Evolutionary conservation across 1,140 invertebrate species (phyloP), one percentile per base, ranked within the genome.

Genomic region (Hyposmocoma kahamanoa): DNA sequence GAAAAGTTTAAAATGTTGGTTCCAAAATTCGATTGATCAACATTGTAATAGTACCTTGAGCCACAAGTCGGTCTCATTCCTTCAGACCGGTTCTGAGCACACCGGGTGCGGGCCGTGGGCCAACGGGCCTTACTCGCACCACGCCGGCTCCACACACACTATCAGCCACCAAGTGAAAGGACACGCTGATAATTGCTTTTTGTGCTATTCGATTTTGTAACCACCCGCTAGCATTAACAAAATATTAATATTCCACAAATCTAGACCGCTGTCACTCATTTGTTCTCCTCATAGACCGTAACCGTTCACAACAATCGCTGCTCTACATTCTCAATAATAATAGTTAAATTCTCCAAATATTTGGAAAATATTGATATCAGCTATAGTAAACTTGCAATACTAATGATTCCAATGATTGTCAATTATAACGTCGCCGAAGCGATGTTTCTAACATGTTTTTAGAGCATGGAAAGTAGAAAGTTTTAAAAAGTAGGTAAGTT

Each of bases 401-500:
- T n/a, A n/a, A n/a, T n/a, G n/a, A n/a, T n/a, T n/a, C n/a, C n/a
- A 47, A 53, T 57, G 58, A 60, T 62, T 53, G 51, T 59, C 61
- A 64, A 67, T 77, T 71, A 70, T 69, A 72, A 66, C 70, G 63
- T 67, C 59, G 61, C 72, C 62, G 56, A 68, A 79, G 69, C 64
- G 67, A 73, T 75, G 74, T 72, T 72, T 75, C 67, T 75, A 74
- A 72, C 78, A 74, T 75, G 68, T 84, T 82, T 84, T 82, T 82
- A 80, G 81, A 84, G 81, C 81, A 78, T 78, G 77, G 79, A 84
- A 84, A 82, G 78, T 84, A 84, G 81, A 84, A 84, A 84, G 81
- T 84, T 79, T 67, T 53, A 60, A 75, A 68, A 84, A 82, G 78
- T 82, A 74, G 75, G 75, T 56, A 73, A 70, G 55, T 74, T 68